Evolutionary conservation across 2,113 vertebrate genomes (phyloP).

Genomic region (Muntiacus reevesi): DNA sequence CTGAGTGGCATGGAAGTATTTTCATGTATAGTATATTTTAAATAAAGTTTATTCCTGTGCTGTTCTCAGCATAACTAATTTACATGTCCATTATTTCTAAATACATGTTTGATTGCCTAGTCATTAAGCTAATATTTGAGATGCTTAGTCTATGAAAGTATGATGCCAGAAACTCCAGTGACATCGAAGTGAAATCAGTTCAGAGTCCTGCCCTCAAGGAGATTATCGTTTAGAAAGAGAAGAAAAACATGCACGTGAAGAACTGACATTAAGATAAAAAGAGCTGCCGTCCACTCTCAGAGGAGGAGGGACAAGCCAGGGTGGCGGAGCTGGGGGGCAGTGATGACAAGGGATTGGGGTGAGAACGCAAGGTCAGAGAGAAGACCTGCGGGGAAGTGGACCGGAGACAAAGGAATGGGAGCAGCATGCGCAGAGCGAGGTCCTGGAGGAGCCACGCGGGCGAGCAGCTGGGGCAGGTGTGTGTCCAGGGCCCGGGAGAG

Average conservation of each 20-base stretch:
- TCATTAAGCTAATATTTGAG: no score
- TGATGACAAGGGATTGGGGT: background rate
- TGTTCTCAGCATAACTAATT: background rate
- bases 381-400: no score
- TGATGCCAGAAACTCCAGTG: background rate
- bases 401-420: background rate
- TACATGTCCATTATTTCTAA: background rate
- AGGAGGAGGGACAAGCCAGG: background rate
- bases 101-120: background rate
- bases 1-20: background rate
- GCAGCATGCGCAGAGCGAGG: background rate
- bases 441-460: background rate
- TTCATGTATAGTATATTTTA: background rate
- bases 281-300: background rate
- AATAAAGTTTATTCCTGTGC: background rate
- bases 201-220: background rate
- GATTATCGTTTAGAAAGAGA: background rate
- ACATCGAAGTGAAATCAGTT: accelerated
- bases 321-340: background rate
- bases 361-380: background rate
- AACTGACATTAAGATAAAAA: accelerated
- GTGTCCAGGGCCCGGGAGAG: background rate
- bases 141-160: background rate
- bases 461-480: background rate
- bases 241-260: accelerated